phyloP scores from a whole-genome alignment of 2,113 vertebrate species.

The Poeciliopsis prolifica region DNA sequence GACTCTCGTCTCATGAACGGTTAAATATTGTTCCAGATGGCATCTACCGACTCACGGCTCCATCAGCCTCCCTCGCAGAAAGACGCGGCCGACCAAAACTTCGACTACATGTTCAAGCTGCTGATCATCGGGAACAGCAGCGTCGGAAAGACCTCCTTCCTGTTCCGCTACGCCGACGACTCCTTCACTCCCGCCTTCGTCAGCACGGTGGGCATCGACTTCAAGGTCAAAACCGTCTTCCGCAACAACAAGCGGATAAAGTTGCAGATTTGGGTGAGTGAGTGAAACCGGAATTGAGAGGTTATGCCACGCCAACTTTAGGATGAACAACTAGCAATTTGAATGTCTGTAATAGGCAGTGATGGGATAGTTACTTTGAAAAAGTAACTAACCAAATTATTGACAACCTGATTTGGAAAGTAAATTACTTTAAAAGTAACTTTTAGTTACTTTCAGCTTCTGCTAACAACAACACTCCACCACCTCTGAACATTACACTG shows the following conservation, averaged over 20 bases:
- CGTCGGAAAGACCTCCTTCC: conserved; percentile 92
- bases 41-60: conserved; percentile 81
- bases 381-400: too few relatives aligned
- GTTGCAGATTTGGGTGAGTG: conserved; percentile 91
- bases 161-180: conserved; percentile 92
- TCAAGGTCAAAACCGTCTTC: conserved; percentile 93
- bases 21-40: conserved; percentile 76
- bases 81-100: conserved; percentile 91
- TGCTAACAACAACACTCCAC: too few relatives aligned
- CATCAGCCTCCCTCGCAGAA: conserved; percentile 81
- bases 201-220: conserved; percentile 94
- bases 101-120: conserved; percentile 95
- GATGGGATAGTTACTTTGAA: too few relatives aligned
- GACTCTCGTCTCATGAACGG: not conserved
- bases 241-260: conserved; percentile 93
- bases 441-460: too few relatives aligned
- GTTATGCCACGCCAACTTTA: not conserved
- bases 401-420: too few relatives aligned
- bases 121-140: conserved; percentile 93
- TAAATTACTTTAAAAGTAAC: too few relatives aligned
- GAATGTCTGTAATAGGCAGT: not conserved
- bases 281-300: not conserved
- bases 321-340: not conserved
- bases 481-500: too few relatives aligned
- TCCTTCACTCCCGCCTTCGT: conserved; percentile 92